Conservation (phyloP, 2,113 vertebrate species). For the Onychostruthus taczanowskii region DNA sequence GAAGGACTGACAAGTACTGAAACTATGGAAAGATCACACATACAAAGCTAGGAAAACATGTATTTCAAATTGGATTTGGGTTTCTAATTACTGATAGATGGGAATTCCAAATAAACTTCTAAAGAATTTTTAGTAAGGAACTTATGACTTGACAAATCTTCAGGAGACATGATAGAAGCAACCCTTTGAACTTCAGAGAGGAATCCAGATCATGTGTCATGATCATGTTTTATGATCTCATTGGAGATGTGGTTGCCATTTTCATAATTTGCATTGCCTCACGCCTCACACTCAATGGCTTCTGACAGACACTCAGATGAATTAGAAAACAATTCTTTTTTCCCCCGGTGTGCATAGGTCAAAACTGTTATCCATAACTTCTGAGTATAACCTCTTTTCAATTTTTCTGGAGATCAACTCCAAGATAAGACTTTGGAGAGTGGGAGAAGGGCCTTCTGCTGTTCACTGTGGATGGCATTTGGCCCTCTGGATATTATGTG, state of each 20-base stretch:
- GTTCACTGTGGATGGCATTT: not conserved
- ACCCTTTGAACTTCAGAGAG: not conserved
- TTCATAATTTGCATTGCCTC: not conserved
- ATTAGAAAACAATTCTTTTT: not conserved
- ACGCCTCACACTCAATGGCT: not conserved
- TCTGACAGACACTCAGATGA: not conserved
- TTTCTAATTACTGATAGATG: not conserved
- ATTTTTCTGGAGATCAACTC: not conserved
- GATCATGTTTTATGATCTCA: accelerated
- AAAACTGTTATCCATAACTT: not conserved
- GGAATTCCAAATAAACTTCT: not conserved
- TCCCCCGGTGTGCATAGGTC: not conserved
- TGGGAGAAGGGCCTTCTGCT: not conserved
- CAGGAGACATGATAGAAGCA: not conserved
- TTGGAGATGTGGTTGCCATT: not conserved
- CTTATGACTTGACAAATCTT: not conserved
- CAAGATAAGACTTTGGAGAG: not conserved
- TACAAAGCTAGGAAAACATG: not conserved
- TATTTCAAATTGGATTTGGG: not conserved
- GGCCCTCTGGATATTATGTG: not conserved
- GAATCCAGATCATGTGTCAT: not conserved
- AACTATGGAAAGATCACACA: not conserved
- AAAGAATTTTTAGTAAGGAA: not conserved
- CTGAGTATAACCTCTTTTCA: not conserved
- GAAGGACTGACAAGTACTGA: not conserved